These are phyloP conservation scores for Gymnothorax reevesii DNA, from an alignment of 2,797 vertebrate genomes.

Conservation along the genomic window DNA sequence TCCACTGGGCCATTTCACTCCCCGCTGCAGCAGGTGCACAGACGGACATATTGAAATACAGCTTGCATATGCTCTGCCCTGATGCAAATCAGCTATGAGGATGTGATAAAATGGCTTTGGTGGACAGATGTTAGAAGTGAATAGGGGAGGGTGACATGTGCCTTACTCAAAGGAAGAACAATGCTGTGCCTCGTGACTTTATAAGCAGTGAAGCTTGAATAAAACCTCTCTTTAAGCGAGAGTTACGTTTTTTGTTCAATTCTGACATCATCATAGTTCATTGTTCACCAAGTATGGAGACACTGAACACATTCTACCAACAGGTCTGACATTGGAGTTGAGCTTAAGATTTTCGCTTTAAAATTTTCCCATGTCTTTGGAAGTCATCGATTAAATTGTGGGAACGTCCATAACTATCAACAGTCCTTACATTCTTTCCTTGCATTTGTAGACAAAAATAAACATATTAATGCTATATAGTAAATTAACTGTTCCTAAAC, in stretches of 20 bases:
- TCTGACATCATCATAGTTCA: too few species aligned
- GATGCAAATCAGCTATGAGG: not conserved
- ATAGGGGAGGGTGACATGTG: slow-evolving; percentile 65
- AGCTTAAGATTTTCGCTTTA: not conserved
- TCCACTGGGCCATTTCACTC: slow-evolving; percentile 62
- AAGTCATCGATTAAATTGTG: not conserved
- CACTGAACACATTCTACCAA: not conserved
- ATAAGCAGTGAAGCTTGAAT: slow-evolving; percentile 38
- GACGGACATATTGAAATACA: slow-evolving; percentile 55
- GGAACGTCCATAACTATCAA: not conserved
- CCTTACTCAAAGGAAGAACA: slow-evolving; percentile 55
- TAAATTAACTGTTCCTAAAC: not conserved
- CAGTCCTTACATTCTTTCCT: not conserved
- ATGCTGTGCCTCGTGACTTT: slow-evolving; percentile 57
- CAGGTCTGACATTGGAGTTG: not conserved
- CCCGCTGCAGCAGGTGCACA: slow-evolving; percentile 65
- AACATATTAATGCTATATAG: not conserved
- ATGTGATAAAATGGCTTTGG: not conserved
- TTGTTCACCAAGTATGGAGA: too few species aligned
- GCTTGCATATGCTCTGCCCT: slow-evolving; percentile 13
- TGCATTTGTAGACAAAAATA: not conserved
- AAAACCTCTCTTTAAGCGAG: too few species aligned
- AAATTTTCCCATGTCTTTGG: not conserved
- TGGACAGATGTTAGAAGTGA: slow-evolving; percentile 73
- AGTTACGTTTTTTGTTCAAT: too few species aligned